Base-by-base conservation (phyloP, 1,140 invertebrate species). In the Lucilia sericata region DNA sequence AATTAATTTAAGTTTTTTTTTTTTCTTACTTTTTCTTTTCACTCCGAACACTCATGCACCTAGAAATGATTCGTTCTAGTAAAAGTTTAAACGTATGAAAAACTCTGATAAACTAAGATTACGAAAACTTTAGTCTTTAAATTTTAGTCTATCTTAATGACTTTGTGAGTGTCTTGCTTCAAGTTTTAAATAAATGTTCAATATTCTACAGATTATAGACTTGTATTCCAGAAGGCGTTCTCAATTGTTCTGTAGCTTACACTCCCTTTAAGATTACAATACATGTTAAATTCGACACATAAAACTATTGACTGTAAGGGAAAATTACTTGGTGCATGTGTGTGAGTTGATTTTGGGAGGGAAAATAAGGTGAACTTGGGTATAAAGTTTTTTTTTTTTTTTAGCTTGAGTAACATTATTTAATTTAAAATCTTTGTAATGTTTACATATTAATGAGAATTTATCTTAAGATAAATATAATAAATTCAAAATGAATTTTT, bases 101-200 rank as follows among this genome's bases (percentile, higher is more conserved):
- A 70, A 70, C 19, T 21, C 17, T 70, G 17, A 70, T 70, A 70
- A 70, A 70, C 60, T 70, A n/a, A 10, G 65, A 70, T 70, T 70
- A 70, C 8, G 21, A 70, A 70, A 70, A 70, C 55, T 70, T 21
- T 21, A 25, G 65, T 70, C 65, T 70, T 70, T 21, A 70, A 70
- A 19, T 21, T 21, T 70, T 70, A 21, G 19, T 60, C 13, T 60
- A 60, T 60, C 55, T 60, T 60, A 60, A 60, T 60, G 55, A 14
- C 55, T n/a, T n/a, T n/a, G 25, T 30, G 19, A 70, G n/a, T 70
- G n/a, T 21, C 65, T 70, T 70, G 65, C 4, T n/a, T 21, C 10
- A 70, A 70, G n/a, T 70, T 70, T 70, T 19, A 70, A 70, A 70
- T 70, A 70, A 70, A 70, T 70, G 65, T 70, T 70, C 65, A 70